Evolutionary conservation across 1,140 invertebrate genomes (phyloP), one percentile per base, ranked within the genome.

Genomic region (Drosophila melanica): DNA sequence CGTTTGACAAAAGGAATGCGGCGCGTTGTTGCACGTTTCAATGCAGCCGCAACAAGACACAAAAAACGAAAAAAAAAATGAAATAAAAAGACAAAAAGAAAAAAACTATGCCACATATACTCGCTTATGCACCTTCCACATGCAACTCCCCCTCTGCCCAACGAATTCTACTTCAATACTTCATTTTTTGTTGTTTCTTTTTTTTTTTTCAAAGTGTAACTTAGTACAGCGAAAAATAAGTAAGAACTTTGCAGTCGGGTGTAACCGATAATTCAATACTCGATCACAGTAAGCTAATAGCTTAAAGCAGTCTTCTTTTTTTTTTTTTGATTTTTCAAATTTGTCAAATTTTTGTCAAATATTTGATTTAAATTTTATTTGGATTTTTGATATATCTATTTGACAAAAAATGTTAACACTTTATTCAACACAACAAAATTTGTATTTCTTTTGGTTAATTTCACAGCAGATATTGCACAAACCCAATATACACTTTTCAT

Each of bases 1-100:
- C 68, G 65, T 59, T 78, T 82, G 80, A 82, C 80, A 82, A 79
- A 57, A 64, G 66, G 72, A 75, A 75, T 75, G 72, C 66, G 66
- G 16, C 65, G 58, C 71, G 65, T 63, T 69, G 71, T 57, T 74
- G 71, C 66, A 69, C 64, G 64, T 66, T 66, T 55, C 68, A 63
- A 42, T 58, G 60, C 67, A 69, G 57, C 57, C 14, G 23, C 54
- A 50, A 20, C 39, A 33, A 14, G 42, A 16, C 20, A 55, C 41
- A 20, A 71, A 7, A 18, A n/a, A n/a, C n/a, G n/a, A n/a, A 64
- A 9, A 7, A 45, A 18, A 18, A 39, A 37, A 16, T 42, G 30
- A 27, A 53, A 41, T 14, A 14, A 27, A 39, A 35, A 16, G 42
- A 20, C 33, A 64, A 5, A n/a, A 39, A 4, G n/a, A 41, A 41